phyloP scores from a whole-genome alignment of 2,113 vertebrate species.

The Oreochromis tanganicae region DNA sequence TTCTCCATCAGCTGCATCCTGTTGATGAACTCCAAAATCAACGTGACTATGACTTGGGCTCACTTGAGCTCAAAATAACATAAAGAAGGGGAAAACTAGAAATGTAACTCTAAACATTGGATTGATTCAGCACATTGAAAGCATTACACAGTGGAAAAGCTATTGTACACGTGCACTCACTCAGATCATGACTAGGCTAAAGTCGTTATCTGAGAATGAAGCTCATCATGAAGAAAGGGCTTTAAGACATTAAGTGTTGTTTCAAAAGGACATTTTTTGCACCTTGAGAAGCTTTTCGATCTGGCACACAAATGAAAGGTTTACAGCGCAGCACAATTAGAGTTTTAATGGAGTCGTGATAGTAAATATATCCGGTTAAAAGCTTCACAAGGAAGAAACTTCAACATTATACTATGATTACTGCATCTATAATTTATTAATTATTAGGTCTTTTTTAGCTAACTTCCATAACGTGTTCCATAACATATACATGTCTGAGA shows the following conservation, averaged over 20 bases:
- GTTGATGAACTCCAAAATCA: constrained; percentile 49
- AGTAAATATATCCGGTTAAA: background rate
- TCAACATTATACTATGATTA: background rate
- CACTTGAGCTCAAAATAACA: background rate
- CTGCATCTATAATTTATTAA: background rate
- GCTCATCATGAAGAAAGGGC: background rate
- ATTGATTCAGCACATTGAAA: constrained; percentile 54
- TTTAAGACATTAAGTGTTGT: background rate
- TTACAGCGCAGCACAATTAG: background rate
- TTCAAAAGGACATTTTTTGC: background rate
- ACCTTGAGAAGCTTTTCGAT: background rate
- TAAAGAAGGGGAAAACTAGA: constrained; percentile 36
- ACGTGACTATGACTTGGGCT: constrained; percentile 39
- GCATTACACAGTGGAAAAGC: constrained; percentile 48
- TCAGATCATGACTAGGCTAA: constrained; percentile 40
- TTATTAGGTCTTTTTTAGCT: background rate
- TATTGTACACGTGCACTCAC: background rate
- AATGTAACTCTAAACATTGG: background rate
- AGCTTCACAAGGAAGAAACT: background rate
- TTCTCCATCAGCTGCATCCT: constrained; percentile 63
- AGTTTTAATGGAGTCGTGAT: background rate
- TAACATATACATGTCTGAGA: background rate
- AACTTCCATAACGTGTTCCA: background rate
- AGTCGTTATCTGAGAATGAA: background rate
- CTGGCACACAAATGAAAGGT: background rate